Conservation (phyloP, 2,888 invertebrate genomes). For the Sarcophaga subvicina region DNA sequence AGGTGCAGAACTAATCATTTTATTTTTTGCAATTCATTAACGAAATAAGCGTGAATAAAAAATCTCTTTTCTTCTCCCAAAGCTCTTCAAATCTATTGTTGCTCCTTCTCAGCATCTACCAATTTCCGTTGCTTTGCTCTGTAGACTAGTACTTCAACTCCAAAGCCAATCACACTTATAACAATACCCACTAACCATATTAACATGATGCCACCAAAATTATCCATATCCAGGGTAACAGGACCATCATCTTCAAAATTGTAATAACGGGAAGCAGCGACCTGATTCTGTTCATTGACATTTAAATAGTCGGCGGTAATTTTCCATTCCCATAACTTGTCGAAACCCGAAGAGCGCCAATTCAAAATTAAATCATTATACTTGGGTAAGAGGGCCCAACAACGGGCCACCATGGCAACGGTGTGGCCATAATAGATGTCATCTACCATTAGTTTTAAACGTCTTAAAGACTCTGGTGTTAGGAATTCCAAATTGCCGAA, state of each 20-base stretch:
- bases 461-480: slow-evolving; percentile 83
- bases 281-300: no score
- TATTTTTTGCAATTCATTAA: no score
- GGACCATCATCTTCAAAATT: slow-evolving; percentile 73
- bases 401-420: slow-evolving; percentile 85
- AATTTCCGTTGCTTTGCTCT: no score
- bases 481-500: slow-evolving; percentile 86
- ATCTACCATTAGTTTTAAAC: slow-evolving; percentile 85
- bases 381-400: slow-evolving; percentile 84
- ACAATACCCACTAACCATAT: slow-evolving; percentile 75
- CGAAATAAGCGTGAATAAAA: no score
- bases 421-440: slow-evolving; percentile 86
- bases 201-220: slow-evolving; percentile 76
- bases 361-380: slow-evolving; percentile 84
- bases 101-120: no score
- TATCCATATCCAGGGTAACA: slow-evolving; percentile 73
- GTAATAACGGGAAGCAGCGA: slow-evolving; percentile 66
- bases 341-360: slow-evolving; percentile 85
- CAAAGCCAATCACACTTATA: slow-evolving; percentile 73
- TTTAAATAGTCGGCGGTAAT: slow-evolving; percentile 62
- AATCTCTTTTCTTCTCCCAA: no score
- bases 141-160: no score
- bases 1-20: no score
- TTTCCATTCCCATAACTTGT: slow-evolving; percentile 85
- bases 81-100: no score